phyloP scores from a whole-genome alignment of 2,113 vertebrate genomes.

The Heterotilapia buettikoferi region DNA sequence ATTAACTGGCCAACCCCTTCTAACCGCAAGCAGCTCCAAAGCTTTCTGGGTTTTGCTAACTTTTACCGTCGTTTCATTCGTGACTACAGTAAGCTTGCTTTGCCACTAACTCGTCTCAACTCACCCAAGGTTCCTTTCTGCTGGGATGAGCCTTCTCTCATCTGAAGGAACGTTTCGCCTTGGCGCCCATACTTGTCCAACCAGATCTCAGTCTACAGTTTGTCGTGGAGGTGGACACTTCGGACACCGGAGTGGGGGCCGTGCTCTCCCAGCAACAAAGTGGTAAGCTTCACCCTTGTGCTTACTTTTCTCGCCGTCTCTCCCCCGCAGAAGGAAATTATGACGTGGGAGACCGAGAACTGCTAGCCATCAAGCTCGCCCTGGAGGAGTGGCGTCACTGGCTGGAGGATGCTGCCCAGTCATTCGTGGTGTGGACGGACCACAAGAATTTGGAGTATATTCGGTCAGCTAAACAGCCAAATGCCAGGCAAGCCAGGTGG shows the following conservation, averaged over 20 bases:
- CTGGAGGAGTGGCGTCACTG: not conserved
- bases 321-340: not conserved
- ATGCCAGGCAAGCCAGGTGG: not conserved
- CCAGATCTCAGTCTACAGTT: not conserved
- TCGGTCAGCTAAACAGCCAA: not conserved
- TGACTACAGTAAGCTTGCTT: not conserved
- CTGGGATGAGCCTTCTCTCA: not conserved
- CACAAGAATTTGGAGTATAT: not conserved
- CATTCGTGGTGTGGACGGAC: not conserved
- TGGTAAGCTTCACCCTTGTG: not conserved
- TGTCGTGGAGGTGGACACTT: not conserved
- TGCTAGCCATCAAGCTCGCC: not conserved
- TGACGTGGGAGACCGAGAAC: not conserved
- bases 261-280: not conserved
- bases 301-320: not conserved
- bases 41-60: not conserved
- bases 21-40: not conserved
- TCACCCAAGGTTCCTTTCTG: not conserved
- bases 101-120: not conserved
- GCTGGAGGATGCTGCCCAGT: not conserved
- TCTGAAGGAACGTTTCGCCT: not conserved
- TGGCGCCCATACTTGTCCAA: not conserved
- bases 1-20: not conserved
- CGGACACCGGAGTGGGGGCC: not conserved
- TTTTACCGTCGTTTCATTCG: rapidly evolving